phyloP scores from a whole-genome alignment of 2,113 vertebrate genomes.

The Corythoichthys haematopterus region DNA sequence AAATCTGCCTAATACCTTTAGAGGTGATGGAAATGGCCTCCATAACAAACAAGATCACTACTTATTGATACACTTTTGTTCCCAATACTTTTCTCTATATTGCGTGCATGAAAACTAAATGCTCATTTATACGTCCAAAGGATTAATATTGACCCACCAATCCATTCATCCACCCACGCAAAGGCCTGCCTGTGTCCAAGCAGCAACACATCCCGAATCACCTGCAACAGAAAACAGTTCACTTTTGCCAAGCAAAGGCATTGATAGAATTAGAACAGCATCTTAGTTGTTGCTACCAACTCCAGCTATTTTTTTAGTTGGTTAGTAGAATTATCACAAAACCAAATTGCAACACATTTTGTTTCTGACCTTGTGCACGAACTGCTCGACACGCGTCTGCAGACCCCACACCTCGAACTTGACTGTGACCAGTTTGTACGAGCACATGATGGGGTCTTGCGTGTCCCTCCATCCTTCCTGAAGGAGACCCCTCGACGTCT shows the following conservation, averaged over 20 bases:
- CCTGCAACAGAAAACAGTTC: slow-evolving; percentile 62
- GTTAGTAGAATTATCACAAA: not conserved
- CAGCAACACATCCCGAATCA: slow-evolving; percentile 88
- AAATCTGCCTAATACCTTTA: no score
- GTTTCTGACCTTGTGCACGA: slow-evolving; percentile 90
- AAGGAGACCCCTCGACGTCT: slow-evolving; percentile 87
- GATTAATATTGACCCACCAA: slow-evolving; percentile 77
- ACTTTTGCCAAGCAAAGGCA: not conserved
- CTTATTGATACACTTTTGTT: not conserved
- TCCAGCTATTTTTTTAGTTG: not conserved
- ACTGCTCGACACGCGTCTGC: slow-evolving; percentile 96
- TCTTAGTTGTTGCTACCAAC: not conserved
- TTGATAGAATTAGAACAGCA: not conserved
- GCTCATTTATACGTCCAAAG: not conserved
- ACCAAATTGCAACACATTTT: not conserved
- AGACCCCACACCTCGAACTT: slow-evolving; percentile 99
- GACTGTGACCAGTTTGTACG: slow-evolving; percentile 96
- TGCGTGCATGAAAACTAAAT: not conserved
- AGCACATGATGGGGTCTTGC: slow-evolving; percentile 95
- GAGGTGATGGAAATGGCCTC: not conserved
- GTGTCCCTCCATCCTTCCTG: slow-evolving; percentile 93
- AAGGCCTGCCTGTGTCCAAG: slow-evolving; percentile 97
- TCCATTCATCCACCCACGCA: slow-evolving; percentile 99
- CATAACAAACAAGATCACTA: not conserved
- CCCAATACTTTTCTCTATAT: not conserved